These are phyloP conservation scores for Echiichthys vipera DNA, from an alignment of 2,797 vertebrate species.

Conservation along the genomic window DNA sequence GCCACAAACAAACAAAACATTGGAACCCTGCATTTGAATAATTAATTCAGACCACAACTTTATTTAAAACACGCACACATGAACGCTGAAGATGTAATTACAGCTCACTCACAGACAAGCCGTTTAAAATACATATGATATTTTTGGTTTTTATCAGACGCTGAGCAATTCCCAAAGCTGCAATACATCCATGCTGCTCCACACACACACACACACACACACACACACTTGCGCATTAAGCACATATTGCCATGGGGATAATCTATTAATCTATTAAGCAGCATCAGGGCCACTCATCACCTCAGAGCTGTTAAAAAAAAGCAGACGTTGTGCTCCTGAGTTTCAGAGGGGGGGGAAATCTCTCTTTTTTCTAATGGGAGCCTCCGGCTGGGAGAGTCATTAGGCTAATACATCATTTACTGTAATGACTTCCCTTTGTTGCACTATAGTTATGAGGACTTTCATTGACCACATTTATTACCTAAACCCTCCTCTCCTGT, in stretches of 20 bases:
- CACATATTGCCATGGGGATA: slow-evolving; percentile 20
- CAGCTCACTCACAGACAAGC: slow-evolving; percentile 22
- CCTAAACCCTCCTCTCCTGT: slow-evolving; percentile 1
- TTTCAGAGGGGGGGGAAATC: slow-evolving; percentile 34
- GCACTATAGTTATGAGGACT: slow-evolving; percentile 21
- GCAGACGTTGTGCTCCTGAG: slow-evolving; percentile 22
- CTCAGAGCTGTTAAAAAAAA: slow-evolving; percentile 42
- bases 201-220: slow-evolving; percentile 9
- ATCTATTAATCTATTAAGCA: slow-evolving; percentile 59
- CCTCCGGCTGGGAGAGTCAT: slow-evolving; percentile 31
- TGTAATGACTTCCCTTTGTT: slow-evolving; percentile 40
- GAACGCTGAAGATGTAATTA: slow-evolving; percentile 32
- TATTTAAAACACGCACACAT: slow-evolving; percentile 39
- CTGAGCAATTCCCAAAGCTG: slow-evolving; percentile 5
- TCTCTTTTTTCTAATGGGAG: slow-evolving; percentile 7
- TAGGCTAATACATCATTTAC: slow-evolving; percentile 46
- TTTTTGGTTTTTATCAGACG: slow-evolving; percentile 5
- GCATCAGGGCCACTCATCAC: slow-evolving; percentile 48
- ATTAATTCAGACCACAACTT: slow-evolving; percentile 25
- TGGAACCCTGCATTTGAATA: slow-evolving; percentile 18
- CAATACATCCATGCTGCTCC: slow-evolving; percentile 2
- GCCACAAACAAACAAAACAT: neutral
- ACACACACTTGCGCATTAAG: slow-evolving; percentile 2
- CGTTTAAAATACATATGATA: slow-evolving; percentile 16
- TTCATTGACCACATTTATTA: slow-evolving; percentile 18